phyloP scores from a whole-genome alignment of 1,140 invertebrate species.

The Orchesella cincta region DNA sequence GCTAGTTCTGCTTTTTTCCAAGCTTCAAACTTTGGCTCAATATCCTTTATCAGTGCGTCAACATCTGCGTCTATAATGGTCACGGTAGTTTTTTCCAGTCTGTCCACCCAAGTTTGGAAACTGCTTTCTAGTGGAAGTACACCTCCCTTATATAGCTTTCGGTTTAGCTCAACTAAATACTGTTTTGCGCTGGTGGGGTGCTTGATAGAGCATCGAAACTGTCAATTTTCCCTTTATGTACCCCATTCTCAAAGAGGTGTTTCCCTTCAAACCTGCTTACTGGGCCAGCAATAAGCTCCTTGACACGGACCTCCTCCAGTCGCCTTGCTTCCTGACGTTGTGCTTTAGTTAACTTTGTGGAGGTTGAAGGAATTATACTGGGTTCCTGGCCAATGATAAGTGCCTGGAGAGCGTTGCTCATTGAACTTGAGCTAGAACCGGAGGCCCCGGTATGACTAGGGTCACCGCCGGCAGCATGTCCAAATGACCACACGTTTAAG shows the following conservation, averaged over 20 bases:
- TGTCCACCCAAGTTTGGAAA: background rate
- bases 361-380: background rate
- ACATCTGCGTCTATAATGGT: background rate
- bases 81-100: background rate
- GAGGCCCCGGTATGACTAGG: background rate
- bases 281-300: background rate
- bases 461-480: background rate
- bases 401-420: no score
- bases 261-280: background rate
- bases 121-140: background rate
- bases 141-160: background rate
- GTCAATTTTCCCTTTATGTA: background rate
- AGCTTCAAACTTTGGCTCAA: background rate
- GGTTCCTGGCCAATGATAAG: no score
- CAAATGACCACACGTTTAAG: background rate
- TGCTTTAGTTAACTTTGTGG: background rate
- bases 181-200: background rate
- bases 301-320: background rate
- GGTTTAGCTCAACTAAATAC: background rate
- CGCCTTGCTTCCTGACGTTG: background rate
- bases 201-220: background rate
- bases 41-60: background rate
- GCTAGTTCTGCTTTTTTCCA: background rate
- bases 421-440: background rate
- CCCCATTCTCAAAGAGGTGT: background rate